Base-by-base conservation (phyloP, 1,140 invertebrate genomes). In the Heliconius hewitsoni region DNA sequence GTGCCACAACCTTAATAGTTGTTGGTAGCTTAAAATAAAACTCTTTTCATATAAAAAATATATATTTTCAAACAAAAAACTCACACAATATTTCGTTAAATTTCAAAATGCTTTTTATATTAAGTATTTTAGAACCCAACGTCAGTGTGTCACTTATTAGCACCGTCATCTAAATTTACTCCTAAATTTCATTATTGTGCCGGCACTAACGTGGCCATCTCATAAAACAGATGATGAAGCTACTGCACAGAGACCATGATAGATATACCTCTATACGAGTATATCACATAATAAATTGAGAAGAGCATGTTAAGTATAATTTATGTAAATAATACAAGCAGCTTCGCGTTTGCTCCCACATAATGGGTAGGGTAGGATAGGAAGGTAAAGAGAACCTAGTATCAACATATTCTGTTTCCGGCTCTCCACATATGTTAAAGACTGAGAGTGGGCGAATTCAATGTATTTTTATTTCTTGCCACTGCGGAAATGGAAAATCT, bases 131-230 rank as follows among this genome's bases (percentile, higher is more conserved):
- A 57, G 27, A 66, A 6, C 73, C 13, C 1, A 70, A 70, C 57
- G 46, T 23, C 74, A 34, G 37, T 80, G 34, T 55, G 74, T 76
- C 66, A 55, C 74, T 19, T 66, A 66, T 80, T 50, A 72, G 70
- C 60, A 55, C 39, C 52, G 60, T 57, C 60, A 81, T 81, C 76
- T 81, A 77, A 81, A 81, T 77, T 81, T 77, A 73, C 42, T 74
- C 23, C 30, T 71, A 81, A 80, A 81, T 77, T 81, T 77, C 75
- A 76, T 81, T 81, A 81, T 74, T 70, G 79, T 76, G 71, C 57
- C 60, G 30, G 75, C 79, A 80, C 76, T 77, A 50, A 77, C 74
- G 74, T 74, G 76, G 60, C n/a, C 74, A 73, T 27, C 60, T 66
- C 60, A 11, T 66, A 80, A 80, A 66, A 66, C 66, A 73, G 71